Evolutionary conservation across 2,888 invertebrate species (phyloP).

Genomic region (Nephrotoma appendiculata): DNA sequence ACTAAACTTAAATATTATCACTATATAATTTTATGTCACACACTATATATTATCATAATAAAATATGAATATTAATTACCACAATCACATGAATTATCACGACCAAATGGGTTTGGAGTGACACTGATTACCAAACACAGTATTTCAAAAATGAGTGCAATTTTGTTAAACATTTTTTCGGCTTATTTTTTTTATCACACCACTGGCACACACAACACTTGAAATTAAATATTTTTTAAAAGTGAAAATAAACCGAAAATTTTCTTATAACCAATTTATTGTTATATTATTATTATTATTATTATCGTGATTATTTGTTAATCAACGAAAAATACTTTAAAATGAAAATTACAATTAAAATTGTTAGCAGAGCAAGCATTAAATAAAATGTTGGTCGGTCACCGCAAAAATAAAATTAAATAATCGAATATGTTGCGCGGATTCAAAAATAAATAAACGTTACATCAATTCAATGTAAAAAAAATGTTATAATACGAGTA

Average conservation of each 20-base stretch:
- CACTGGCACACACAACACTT: not conserved
- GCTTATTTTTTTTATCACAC: not conserved
- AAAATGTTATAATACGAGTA: not conserved
- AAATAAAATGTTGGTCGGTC: not conserved
- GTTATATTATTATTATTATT: not conserved
- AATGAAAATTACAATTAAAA: not conserved
- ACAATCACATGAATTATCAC: constrained; percentile 14
- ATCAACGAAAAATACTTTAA: not conserved
- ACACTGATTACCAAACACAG: not conserved
- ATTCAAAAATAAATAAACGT: not conserved
- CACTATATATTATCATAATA: not conserved
- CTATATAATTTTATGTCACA: not conserved
- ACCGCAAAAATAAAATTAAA: not conserved
- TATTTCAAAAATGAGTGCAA: not conserved
- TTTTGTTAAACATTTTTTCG: not conserved
- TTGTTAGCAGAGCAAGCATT: not conserved
- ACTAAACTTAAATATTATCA: not conserved
- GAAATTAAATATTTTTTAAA: not conserved
- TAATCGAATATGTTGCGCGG: not conserved
- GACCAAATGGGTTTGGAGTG: constrained; percentile 9
- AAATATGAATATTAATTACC: constrained; percentile 9
- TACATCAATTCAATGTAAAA: not conserved
- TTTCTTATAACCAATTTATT: not conserved
- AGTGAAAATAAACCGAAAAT: not conserved
- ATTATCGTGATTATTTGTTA: not conserved